Base-by-base conservation (phyloP, 2,888 invertebrate species). In the Seira ritae region DNA sequence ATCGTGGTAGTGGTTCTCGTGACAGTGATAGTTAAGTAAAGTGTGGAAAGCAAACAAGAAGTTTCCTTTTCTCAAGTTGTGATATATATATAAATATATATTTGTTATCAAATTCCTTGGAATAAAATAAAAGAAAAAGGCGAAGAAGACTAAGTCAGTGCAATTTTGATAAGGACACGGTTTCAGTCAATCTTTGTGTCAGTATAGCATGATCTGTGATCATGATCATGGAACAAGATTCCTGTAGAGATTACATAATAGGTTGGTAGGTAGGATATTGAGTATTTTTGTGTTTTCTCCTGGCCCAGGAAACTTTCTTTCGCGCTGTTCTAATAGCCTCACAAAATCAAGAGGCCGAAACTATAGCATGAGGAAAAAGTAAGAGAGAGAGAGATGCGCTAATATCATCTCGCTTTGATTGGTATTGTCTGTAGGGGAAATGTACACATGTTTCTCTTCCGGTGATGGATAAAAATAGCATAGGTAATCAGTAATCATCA, bases 141-240 rank as follows among this genome's bases (percentile, higher is more conserved):
- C 19, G 19, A 22, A 62, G 20, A 22, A 20, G 19, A 62, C 62
- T 62, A 62, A 62, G 62, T 62, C 62, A 62, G 62, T 62, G 62
- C 62, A 62, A 2, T 50, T n/a, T 50, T 50, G 12, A n/a, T 50
- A 8, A 62, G 8, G 62, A 62, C 62, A 62, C 62, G 22, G 62
- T 62, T 15, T 20, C 20, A 62, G 62, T 62, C 62, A 62, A 62
- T 62, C 22, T 62, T 20, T 62, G 62, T 62, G 62, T 62, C 62
- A 50, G 50, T 8, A 42, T 4, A 50, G 50, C 31, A 31, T 31
- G 31, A 31, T 31, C 31, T 4, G 31, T 31, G 31, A 31, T 31
- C 31, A 8, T 31, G 31, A 31, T 31, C 31, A 31, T 31, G 50
- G 50, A 50, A n/a, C 12, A 50, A 50, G 3, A 50, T 8, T 8